Percentiles rank a stretch among this genome's conserved stretches.
These are phyloP conservation scores for Scophthalmus maximus DNA, from an alignment of 2,113 vertebrate species.

Conservation along the genomic window DNA sequence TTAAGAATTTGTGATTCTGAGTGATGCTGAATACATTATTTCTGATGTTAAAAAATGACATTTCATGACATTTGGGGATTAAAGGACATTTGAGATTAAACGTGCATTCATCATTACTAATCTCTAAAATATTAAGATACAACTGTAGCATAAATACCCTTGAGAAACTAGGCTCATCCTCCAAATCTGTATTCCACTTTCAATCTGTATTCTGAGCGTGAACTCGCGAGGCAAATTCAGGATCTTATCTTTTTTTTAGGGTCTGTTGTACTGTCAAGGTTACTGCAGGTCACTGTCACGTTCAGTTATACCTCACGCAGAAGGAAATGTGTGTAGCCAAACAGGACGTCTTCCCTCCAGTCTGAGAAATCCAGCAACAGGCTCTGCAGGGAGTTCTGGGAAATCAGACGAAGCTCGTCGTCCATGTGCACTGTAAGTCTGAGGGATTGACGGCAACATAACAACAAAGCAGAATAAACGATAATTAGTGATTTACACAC, in stretches of 20 bases:
- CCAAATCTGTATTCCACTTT: neutral
- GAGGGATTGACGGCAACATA: constrained; percentile 10
- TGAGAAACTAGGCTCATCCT: neutral
- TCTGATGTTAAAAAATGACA: neutral
- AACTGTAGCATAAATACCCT: neutral
- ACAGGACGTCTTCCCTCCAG: constrained; percentile 97
- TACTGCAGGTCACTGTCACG: neutral
- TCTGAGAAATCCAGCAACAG: constrained; percentile 96
- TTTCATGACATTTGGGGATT: no score
- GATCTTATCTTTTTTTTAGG: neutral
- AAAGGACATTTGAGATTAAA: no score
- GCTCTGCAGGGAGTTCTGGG: constrained; percentile 97
- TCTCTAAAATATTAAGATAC: neutral
- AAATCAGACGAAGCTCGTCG: constrained; percentile 97
- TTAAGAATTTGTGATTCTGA: no score
- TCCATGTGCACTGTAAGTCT: constrained; percentile 99
- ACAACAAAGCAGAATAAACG: neutral
- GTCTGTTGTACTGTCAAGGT: neutral
- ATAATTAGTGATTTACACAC: neutral
- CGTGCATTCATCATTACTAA: no score
- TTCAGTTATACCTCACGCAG: constrained; percentile 85
- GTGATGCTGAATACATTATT: neutral
- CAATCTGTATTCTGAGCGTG: no score
- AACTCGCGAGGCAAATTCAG: no score
- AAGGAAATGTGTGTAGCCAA: constrained; percentile 96